Conservation (phyloP, 2,888 invertebrate species). For the Pammene fasciana region DNA sequence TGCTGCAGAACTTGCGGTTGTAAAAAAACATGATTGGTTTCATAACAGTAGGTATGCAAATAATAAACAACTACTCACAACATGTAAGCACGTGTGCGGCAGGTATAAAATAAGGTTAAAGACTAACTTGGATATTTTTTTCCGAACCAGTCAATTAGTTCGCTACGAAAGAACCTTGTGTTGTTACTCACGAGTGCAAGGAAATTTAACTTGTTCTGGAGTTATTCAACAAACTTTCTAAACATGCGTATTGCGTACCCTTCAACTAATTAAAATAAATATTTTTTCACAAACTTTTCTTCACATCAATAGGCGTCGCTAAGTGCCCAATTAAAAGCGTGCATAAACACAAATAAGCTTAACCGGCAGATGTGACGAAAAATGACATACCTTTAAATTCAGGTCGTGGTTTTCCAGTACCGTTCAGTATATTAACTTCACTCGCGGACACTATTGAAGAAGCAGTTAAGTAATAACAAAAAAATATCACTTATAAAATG, state of each 20-base stretch:
- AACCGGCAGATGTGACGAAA: constrained; percentile 43
- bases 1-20: constrained; percentile 8
- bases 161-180: constrained; percentile 72
- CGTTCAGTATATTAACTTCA: constrained; percentile 71
- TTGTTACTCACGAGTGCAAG: constrained; percentile 65
- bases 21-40: constrained; percentile 34
- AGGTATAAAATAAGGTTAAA: constrained; percentile 33
- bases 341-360: constrained; percentile 40
- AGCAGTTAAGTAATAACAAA: constrained; percentile 54
- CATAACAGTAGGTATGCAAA: constrained; percentile 28
- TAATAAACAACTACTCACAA: constrained; percentile 33
- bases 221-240: constrained; percentile 79
- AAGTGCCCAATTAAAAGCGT: constrained; percentile 29
- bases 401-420: constrained; percentile 64
- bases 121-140: constrained; percentile 54
- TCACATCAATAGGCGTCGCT: constrained; percentile 25
- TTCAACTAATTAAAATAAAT: constrained; percentile 43
- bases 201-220: constrained; percentile 74
- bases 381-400: constrained; percentile 70
- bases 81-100: constrained; percentile 26
- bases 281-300: constrained; percentile 42
- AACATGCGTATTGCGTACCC: constrained; percentile 45
- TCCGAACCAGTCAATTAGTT: constrained; percentile 56
- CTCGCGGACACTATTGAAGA: constrained; percentile 68
- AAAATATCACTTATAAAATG: constrained; percentile 59